These are phyloP conservation scores for Acyrthosiphon pisum DNA, from an alignment of 1,140 invertebrate species.

Conservation along the genomic window DNA sequence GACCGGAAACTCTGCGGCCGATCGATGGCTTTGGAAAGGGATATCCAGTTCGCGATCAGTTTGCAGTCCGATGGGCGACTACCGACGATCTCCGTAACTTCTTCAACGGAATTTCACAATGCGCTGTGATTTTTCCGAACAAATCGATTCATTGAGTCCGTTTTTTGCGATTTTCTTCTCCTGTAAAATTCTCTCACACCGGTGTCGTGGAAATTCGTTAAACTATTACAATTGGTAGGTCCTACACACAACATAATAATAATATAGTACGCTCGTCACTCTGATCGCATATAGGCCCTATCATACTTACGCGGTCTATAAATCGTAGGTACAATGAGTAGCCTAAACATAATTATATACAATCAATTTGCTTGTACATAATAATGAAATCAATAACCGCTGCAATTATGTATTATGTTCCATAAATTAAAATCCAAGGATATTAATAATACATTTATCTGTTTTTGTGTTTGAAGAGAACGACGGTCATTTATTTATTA, in stretches of 20 bases:
- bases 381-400: slow-evolving; percentile 7
- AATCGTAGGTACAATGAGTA: background rate
- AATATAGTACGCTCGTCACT: background rate
- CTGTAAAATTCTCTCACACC: background rate
- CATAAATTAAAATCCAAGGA: slow-evolving; percentile 28
- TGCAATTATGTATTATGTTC: background rate
- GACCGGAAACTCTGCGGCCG: background rate
- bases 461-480: background rate
- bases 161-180: background rate
- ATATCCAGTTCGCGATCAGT: background rate
- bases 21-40: background rate
- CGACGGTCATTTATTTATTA: background rate
- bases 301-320: background rate
- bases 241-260: no score
- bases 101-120: background rate
- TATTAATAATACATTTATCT: slow-evolving; percentile 23
- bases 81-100: background rate
- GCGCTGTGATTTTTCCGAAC: background rate
- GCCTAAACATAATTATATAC: background rate
- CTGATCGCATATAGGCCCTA: background rate
- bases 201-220: background rate
- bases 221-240: no score
- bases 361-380: background rate
- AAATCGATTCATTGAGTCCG: background rate
- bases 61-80: background rate